Base-by-base conservation (phyloP, 2,888 invertebrate genomes). In the Conus canariensis region DNA sequence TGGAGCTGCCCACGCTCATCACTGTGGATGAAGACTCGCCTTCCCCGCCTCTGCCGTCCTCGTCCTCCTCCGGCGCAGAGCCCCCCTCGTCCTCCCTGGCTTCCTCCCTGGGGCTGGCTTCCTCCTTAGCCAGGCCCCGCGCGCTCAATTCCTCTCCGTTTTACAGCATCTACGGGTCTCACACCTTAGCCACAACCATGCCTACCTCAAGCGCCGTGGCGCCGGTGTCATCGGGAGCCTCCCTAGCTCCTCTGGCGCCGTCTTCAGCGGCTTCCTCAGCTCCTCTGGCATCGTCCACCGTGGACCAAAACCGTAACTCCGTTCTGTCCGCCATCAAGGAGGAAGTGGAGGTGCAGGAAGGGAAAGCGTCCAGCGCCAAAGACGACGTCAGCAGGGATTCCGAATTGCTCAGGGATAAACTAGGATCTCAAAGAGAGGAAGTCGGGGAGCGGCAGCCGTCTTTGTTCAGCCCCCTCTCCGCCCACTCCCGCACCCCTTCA, bases 331-430 rank as follows among this genome's bases (percentile, higher is more conserved):
- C 85, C 90, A 92, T 93, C 74, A 94, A 94, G 92, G 91, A 92
- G 88, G 94, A 94, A 91, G 91, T 92, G 91, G 93, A 93, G 88
- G 93, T 93, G 77, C 16, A 56, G 74, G 70, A 88, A 67, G 59
- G 87, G 22, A 22, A 58, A 9, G 8, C 74, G 22, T 56, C 10
- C 10, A 22, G 25, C n/a, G 6, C 7, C 64, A 64, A 45, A 0
- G 74, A 74, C 22, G n/a, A 19, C n/a, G n/a, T n/a, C 70, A 22
- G 8, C 70, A 70, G 8, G 30, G 77, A 80, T 0, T 30, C 25
- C 12, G 77, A 80, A 0, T 7, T 30, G 30, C 30, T 16, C 19
- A 22, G 30, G 30, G 77, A 30, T 9, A 67, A 74, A 74, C 22
- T n/a, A 0, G 56, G 74, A 74, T 87, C 74, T 88, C 90, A 60